A percentile compares a stretch with the other conserved stretches of the same genome.
phyloP scores from a whole-genome alignment of 2,113 vertebrate genomes.

The Psittacula cyanocephala region DNA sequence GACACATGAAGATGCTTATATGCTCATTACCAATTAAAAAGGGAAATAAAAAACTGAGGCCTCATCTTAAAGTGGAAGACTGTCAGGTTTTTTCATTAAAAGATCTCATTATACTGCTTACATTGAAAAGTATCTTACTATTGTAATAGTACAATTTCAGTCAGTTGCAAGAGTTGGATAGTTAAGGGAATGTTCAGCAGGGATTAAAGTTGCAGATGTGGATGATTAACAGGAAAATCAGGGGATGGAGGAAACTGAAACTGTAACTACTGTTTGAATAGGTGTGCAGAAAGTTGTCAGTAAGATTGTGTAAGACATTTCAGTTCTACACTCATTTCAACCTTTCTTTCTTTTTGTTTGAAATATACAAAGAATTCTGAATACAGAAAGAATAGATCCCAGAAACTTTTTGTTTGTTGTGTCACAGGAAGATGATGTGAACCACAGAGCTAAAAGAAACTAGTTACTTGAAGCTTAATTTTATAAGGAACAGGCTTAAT shows the following conservation, averaged over 20 bases:
- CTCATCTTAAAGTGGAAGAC: background rate
- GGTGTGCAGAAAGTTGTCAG: background rate
- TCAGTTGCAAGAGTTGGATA: background rate
- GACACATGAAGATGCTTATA: background rate
- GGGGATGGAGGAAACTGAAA: background rate
- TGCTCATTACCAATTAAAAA: background rate
- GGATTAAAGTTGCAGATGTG: background rate
- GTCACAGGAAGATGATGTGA: background rate
- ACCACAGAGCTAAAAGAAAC: background rate
- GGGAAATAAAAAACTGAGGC: background rate
- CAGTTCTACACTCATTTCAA: background rate
- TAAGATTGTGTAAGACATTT: background rate
- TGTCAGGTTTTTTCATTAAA: background rate
- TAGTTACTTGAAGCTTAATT: background rate
- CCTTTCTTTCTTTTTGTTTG: background rate
- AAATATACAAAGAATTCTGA: background rate
- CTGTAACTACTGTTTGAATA: background rate
- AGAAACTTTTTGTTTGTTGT: background rate
- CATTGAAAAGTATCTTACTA: background rate
- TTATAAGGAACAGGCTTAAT: conserved; percentile 1
- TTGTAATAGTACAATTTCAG: background rate
- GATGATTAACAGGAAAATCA: background rate
- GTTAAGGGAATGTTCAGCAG: background rate
- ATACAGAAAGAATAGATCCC: background rate
- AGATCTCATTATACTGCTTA: background rate